Base-by-base conservation (phyloP, 2,888 invertebrate species). In the Thymelicus lineola region DNA sequence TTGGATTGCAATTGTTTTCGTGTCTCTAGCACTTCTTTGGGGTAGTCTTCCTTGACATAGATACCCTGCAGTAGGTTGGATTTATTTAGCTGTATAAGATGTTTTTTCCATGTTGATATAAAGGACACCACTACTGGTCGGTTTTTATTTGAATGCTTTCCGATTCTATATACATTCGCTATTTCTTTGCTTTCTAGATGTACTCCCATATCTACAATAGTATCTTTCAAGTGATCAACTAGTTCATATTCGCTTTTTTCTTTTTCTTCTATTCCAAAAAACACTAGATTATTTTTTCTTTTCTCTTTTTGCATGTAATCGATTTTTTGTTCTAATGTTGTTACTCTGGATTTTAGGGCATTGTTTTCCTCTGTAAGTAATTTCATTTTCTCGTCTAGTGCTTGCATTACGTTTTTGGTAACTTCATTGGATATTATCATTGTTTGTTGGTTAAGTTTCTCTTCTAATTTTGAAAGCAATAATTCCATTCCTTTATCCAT, bases 391-490 rank as follows among this genome's bases (percentile, higher is more conserved):
- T 70, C 71, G 20, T 70, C 66, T 45, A 73, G 17, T 14, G 71
- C 71, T 48, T 63, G 59, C 71, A 71, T 65, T 15, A 73, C 71
- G 46, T 50, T 68, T 48, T 71, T 65, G 35, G 71, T 71, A 48
- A 73, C 71, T 7, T 68, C 48, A 6, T 55, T 36, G 45, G 72
- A 71, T 68, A 72, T 72, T 3, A 66, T 45, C 61, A 48, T 15
- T 12, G 72, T 69, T 69, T 72, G 72, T 5, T 72, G 55, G n/a
- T 69, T 61, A 20, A 72, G 45, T 58, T 72, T 69, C 46, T 69
- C 69, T 15, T 72, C 72, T 20, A 72, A 50, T 72, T 72, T 72
- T n/a, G n/a, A n/a, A n/a, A n/a, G n/a, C n/a, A n/a, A n/a, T n/a
- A n/a, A 20, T 20, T 28, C 28, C 28, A 28, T 28, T 28, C 28